phyloP scores from a whole-genome alignment of 1,140 invertebrate species.

The Leptestheria dahalacensis region DNA sequence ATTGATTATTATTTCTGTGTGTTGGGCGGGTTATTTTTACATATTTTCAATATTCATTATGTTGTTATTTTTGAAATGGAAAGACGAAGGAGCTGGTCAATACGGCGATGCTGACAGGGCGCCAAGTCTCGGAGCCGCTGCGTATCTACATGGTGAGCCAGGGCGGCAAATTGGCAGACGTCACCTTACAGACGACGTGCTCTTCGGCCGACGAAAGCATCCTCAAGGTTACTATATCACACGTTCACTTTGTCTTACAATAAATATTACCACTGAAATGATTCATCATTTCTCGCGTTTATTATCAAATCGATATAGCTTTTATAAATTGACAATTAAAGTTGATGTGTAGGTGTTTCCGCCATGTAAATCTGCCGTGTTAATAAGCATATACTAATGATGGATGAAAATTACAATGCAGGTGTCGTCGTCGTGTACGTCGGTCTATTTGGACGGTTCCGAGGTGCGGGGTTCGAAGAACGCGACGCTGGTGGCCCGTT shows the following conservation, averaged over 20 bases:
- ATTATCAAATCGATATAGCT: too few species aligned
- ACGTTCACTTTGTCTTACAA: not conserved
- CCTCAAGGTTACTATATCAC: constrained; percentile 55
- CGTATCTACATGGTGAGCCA: constrained; percentile 89
- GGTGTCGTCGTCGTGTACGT: constrained; percentile 91
- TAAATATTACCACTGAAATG: constrained; percentile 5
- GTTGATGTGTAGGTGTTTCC: too few species aligned
- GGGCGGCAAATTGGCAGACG: constrained; percentile 81
- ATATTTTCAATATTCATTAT: not conserved
- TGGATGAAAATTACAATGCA: too few species aligned
- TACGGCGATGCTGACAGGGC: constrained; percentile 83
- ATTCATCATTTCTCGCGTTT: too few species aligned
- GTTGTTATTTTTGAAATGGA: constrained; percentile 32
- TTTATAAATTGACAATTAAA: too few species aligned
- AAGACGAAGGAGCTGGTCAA: constrained; percentile 94
- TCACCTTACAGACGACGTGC: constrained; percentile 88
- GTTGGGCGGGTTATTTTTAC: not conserved
- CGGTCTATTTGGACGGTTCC: constrained; percentile 90
- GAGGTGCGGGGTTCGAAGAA: constrained; percentile 89
- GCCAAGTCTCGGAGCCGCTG: constrained; percentile 85
- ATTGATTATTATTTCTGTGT: too few species aligned
- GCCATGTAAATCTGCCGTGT: too few species aligned
- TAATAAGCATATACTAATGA: too few species aligned
- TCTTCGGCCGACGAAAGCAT: constrained; percentile 89
- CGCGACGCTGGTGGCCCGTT: constrained; percentile 83